Evolutionary conservation across 2,888 invertebrate genomes (phyloP), one percentile per base, ranked within the genome.

Genomic region (Mimas tiliae): DNA sequence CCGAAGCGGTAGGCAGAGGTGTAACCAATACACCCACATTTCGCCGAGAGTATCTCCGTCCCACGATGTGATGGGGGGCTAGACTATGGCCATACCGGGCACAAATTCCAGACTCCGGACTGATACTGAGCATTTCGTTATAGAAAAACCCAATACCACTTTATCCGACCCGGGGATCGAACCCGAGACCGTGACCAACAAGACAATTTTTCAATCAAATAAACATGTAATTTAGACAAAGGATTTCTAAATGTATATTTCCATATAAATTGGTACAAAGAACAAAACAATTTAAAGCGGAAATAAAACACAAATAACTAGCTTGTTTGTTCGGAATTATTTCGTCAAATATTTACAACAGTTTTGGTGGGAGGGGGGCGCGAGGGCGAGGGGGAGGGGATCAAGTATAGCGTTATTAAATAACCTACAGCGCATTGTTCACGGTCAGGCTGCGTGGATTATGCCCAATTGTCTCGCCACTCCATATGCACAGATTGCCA

Each of bases 301-400:
- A 80, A 82, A 86, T 85, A 85, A 86, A 86, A 83, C 85, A 86
- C 87, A 86, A 90, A 90, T 89, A 87, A 88, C 81, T 86, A 78
- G 85, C 86, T 90, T 81, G 88, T 90, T 91, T 90, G 88, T 87
- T 74, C 72, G 74, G 78, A 80, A 84, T 87, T 82, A 84, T 84
- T 84, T 81, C 78, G 77, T 74, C 73, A 78, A 76, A 78, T 74
- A 75, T 75, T 76, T 74, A 76, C 78, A 77, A 71, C 70, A 67
- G 67, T 71, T 66, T 70, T 63, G 74, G 68, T 51, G 65, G 58
- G 67, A 65, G 65, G 73, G 65, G 68, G 68, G 62, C 58, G 52
- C 63, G 65, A 38, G 51, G 63, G 63, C 63, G 67, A 62, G 67
- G 67, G 65, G 72, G 58, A 67, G 67, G 63, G 63, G 53, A 69